Conservation (phyloP, 2,797 vertebrate species). For the Eurystomus glaucurus region DNA sequence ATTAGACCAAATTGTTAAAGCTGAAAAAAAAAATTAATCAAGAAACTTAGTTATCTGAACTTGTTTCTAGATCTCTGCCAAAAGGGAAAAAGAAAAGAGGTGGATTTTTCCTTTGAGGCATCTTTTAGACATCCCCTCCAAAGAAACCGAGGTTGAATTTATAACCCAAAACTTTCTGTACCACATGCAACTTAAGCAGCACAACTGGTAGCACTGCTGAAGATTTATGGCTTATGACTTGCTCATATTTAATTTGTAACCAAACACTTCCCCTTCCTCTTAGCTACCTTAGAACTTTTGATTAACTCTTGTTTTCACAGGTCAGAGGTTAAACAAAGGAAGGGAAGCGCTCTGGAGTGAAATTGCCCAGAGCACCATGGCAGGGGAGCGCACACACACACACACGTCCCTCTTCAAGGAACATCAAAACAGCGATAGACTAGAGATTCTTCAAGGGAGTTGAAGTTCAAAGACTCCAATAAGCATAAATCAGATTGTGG, state of each 20-base stretch:
- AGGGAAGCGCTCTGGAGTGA: conserved; percentile 88
- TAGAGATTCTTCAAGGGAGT: conserved; percentile 73
- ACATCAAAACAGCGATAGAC: conserved; percentile 71
- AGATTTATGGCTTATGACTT: conserved; percentile 96
- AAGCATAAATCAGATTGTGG: conserved; percentile 63
- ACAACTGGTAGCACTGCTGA: conserved; percentile 83
- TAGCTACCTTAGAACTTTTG: conserved; percentile 91
- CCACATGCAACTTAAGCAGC: conserved; percentile 86
- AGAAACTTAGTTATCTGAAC: not conserved
- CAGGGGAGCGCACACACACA: not conserved
- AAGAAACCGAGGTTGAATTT: conserved; percentile 80
- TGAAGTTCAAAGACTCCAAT: conserved; percentile 85
- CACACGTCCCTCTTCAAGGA: conserved; percentile 11
- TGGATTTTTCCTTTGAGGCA: conserved; percentile 15
- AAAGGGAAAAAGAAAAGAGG: not conserved
- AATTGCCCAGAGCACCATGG: conserved; percentile 83
- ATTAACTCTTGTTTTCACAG: conserved; percentile 90
- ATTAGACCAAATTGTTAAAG: conserved; percentile 9
- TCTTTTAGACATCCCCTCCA: conserved; percentile 1
- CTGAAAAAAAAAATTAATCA: not conserved
- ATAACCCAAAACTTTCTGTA: conserved; percentile 81
- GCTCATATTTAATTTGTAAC: conserved; percentile 99
- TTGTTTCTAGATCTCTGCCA: not conserved
- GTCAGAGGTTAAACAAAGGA: conserved; percentile 99
- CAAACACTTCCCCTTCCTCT: conserved; percentile 97